Evolutionary conservation across 2,797 vertebrate species (phyloP), one percentile per base, ranked within the genome.

Genomic region (Gymnothorax javanicus): DNA sequence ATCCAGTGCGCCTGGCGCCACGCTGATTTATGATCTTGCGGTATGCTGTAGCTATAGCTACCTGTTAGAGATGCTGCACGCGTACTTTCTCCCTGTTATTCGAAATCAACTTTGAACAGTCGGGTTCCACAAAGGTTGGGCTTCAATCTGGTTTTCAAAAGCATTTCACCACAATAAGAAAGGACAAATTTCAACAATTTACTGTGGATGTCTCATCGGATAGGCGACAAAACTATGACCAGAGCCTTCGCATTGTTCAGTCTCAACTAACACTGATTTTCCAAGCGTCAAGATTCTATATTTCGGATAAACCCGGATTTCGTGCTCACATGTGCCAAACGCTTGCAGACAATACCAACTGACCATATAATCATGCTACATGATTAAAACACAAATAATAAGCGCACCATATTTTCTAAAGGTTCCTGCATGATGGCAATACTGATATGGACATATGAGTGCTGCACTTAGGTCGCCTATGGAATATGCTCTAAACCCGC

Each of bases 1-100:
- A 79, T 23, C 50, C 50, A 54, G 50, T 54, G 3, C 50, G 52
- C 50, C 20, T 52, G 4, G 75, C 33, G 33, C 75, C 7, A 23
- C 75, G 50, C 43, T 79, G 75, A 79, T 79, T 79, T 79, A 79
- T 79, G 52, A 79, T 56, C 75, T 54, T 79, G 75, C 75, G 75
- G 75, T 79, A 79, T 15, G 50, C 75, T 56, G 17, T 79, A 9
- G 75, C 75, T 79, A 79, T 56, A 79, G 75, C 75, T 79, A 79
- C 75, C 75, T 79, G 75, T 79, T 79, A 54, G 75, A 54, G 75
- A 79, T 54, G 75, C 75, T 11, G 75, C 9, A 52, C 23, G 75
- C 75, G 50, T 79, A 79, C 75, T 79, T 79, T 79, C 15, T 13
- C 33, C 62, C 62, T 50, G 27, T 15, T 79, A 54, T 54, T 54